Percentiles rank a stretch among this genome's conserved stretches.
These are phyloP conservation scores for Bothrops jararaca DNA, from an alignment of 2,113 vertebrate species.

Conservation along the genomic window DNA sequence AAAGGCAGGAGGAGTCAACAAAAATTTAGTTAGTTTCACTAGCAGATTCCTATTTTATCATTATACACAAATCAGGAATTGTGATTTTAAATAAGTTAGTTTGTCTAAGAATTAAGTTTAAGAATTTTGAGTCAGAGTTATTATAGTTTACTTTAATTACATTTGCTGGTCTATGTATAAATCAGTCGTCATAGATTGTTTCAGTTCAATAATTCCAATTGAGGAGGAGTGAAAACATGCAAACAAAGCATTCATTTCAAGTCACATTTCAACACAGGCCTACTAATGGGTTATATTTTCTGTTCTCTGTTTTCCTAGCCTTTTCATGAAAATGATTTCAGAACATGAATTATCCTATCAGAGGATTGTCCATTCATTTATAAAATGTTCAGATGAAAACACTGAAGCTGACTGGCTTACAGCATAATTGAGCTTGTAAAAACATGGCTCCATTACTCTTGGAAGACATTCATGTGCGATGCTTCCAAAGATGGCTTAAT, in stretches of 20 bases:
- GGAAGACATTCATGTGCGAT: background rate
- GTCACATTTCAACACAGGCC: background rate
- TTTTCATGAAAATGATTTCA: background rate
- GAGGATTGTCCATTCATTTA: background rate
- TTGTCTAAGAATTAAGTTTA: background rate
- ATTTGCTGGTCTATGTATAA: background rate
- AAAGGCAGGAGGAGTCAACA: background rate
- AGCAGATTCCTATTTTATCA: background rate
- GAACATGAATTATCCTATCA: background rate
- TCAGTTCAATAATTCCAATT: background rate
- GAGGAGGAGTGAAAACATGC: background rate
- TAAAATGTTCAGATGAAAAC: background rate
- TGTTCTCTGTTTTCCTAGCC: background rate
- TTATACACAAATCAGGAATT: background rate
- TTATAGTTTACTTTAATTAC: background rate
- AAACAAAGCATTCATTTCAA: background rate
- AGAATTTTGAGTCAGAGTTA: background rate
- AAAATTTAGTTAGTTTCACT: background rate
- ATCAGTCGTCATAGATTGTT: background rate
- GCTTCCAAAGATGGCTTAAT: background rate
- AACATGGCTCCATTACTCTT: background rate
- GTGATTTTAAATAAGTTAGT: background rate
- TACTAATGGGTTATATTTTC: background rate
- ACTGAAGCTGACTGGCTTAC: background rate
- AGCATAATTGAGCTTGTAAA: background rate